phyloP scores from a whole-genome alignment of 1,140 invertebrate species.

The Mizuhopecten yessoensis region DNA sequence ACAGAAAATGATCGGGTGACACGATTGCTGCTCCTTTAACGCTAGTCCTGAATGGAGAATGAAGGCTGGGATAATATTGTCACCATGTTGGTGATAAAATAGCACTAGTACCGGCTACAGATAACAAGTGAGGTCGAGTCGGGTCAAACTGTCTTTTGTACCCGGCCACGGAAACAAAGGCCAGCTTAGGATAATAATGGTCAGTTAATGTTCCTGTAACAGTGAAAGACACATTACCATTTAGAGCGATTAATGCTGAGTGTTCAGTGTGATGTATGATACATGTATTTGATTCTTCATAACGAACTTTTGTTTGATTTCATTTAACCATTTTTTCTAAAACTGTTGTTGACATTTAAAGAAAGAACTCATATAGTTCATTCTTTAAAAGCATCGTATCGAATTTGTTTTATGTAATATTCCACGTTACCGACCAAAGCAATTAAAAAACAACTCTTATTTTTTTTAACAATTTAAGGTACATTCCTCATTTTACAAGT shows the following conservation, averaged over 20 bases:
- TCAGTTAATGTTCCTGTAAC: neutral
- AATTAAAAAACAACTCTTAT: no score
- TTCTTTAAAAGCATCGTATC: no score
- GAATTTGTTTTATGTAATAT: no score
- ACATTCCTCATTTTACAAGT: no score
- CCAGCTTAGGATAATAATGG: neutral
- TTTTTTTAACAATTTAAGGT: no score
- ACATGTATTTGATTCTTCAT: no score
- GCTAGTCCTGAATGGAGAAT: constrained; percentile 16
- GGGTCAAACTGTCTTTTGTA: neutral
- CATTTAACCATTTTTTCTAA: neutral
- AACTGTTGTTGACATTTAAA: no score
- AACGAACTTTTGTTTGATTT: neutral
- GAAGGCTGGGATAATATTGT: neutral
- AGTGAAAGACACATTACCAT: neutral
- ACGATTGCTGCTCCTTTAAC: neutral
- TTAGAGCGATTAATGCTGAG: no score
- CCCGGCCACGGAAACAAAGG: constrained; percentile 15
- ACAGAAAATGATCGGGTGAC: constrained; percentile 16
- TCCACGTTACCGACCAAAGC: no score
- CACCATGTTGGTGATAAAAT: constrained; percentile 27
- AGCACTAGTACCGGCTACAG: neutral
- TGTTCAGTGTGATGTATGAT: no score
- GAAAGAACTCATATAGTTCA: no score
- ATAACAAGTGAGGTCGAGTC: neutral